phyloP scores from a whole-genome alignment of 2,113 vertebrate genomes.

The Silurus asotus region DNA sequence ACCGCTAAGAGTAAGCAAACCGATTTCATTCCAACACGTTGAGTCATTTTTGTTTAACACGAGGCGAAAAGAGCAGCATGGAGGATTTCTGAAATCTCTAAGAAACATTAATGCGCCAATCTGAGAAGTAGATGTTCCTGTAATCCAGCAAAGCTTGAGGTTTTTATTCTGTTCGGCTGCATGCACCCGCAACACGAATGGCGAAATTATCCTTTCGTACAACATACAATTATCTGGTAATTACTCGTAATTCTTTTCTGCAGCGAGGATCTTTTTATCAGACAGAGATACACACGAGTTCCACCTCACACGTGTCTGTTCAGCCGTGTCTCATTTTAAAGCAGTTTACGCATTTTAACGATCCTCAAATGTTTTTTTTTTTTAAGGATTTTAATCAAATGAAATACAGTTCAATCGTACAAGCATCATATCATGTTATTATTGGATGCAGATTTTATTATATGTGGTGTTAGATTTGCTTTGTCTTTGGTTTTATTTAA shows the following conservation, averaged over 20 bases:
- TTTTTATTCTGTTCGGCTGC: background rate
- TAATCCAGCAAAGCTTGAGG: background rate
- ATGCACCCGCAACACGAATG: background rate
- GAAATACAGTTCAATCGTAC: background rate
- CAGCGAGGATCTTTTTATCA: background rate
- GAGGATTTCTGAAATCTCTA: background rate
- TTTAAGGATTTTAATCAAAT: no score
- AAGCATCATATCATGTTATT: background rate
- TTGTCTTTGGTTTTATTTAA: background rate
- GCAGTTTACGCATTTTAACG: background rate
- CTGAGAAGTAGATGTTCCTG: background rate
- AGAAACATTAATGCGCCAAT: background rate
- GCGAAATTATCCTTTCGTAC: background rate
- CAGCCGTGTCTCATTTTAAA: background rate
- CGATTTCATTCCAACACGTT: background rate
- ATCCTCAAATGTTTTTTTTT: background rate
- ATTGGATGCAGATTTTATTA: background rate
- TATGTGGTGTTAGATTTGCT: no score
- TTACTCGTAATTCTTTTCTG: background rate
- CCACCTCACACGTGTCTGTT: background rate
- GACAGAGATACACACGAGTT: background rate
- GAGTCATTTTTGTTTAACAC: background rate
- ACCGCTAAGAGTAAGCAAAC: slow-evolving; percentile 33
- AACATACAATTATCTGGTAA: background rate
- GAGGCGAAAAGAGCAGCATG: background rate